These are phyloP conservation scores for Sarcophaga subvicina DNA, from an alignment of 2,888 invertebrate genomes.

Conservation along the genomic window DNA sequence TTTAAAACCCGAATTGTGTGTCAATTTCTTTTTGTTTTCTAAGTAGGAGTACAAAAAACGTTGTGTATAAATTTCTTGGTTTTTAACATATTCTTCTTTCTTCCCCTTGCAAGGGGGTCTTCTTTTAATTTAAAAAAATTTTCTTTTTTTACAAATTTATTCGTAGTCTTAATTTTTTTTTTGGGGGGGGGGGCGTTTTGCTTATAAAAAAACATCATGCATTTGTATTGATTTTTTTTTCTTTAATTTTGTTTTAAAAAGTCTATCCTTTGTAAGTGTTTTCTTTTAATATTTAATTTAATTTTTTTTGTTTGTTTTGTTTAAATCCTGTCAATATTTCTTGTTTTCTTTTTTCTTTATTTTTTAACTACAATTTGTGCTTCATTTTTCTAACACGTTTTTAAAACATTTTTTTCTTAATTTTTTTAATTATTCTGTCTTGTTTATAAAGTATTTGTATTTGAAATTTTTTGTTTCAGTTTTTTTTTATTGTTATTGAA, in stretches of 20 bases:
- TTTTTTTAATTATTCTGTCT: slow-evolving; percentile 6
- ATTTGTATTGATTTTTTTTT: slow-evolving; percentile 7
- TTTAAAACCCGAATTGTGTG: no score
- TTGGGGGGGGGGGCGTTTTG: not conserved
- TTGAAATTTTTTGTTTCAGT: slow-evolving; percentile 6
- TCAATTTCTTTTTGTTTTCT: no score
- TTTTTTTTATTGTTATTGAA: slow-evolving; percentile 17
- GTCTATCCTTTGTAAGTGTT: slow-evolving; percentile 5
- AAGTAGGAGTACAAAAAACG: no score
- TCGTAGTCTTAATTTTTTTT: slow-evolving; percentile 25
- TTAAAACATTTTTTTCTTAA: slow-evolving; percentile 25
- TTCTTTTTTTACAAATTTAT: not conserved
- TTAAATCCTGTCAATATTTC: slow-evolving; percentile 8
- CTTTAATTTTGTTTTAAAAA: not conserved
- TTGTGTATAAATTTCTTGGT: no score
- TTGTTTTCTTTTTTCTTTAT: not conserved
- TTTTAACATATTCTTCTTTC: no score
- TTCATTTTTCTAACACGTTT: slow-evolving; percentile 33
- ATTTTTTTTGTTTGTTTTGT: not conserved
- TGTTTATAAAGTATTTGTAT: slow-evolving; percentile 48
- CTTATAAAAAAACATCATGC: slow-evolving; percentile 15
- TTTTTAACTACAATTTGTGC: slow-evolving; percentile 58
- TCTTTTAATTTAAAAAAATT: no score
- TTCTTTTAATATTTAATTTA: slow-evolving; percentile 1
- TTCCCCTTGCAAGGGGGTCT: no score